Base-by-base conservation (phyloP, 2,888 invertebrate species). In the Agriopis aurantiaria region DNA sequence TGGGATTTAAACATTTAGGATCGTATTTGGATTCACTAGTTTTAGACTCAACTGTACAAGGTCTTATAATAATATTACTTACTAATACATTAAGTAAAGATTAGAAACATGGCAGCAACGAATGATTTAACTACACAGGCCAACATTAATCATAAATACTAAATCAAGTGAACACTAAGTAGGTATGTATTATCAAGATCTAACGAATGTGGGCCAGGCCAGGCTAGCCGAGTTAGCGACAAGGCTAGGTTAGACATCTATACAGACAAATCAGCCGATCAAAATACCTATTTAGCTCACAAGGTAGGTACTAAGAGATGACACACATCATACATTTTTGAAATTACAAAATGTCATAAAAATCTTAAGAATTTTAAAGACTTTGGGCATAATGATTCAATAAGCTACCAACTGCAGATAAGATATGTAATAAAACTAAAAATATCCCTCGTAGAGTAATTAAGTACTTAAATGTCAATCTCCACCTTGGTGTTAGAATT, bases 151-250 rank as follows among this genome's bases (percentile, higher is more conserved):
- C 70, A 74, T 76, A 71, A 60, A 43, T 68, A 62, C 17, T 41
- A 48, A 52, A 72, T 70, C 68, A 72, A 72, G 67, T 73, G 71
- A 60, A 45, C 64, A 59, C 61, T 58, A 70, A 61, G 49, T 58
- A 70, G 60, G 49, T 64, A 60, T 65, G 48, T 71, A 63, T 61
- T 80, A 79, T 77, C 67, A 77, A 82, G 78, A 79, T 80, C 78
- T 76, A 75, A 61, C 63, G 74, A 84, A 83, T 85, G 82, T 85
- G 80, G 81, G 82, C 79, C 82, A 86, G 80, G 81, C 78, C 81
- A 85, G 76, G 77, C 78, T 72, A 33, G 67, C 60, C 76, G 73
- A 69, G 77, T 76, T 74, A 78, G 78, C 72, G 33, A 72, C 80
- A 79, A 82, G 76, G 78, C 81, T 81, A 81, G 78, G 75, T 76